Percentiles rank a stretch among this genome's conserved stretches.
Evolutionary conservation across 2,797 vertebrate genomes (phyloP).

Genomic region (Catostomus latipinnis): DNA sequence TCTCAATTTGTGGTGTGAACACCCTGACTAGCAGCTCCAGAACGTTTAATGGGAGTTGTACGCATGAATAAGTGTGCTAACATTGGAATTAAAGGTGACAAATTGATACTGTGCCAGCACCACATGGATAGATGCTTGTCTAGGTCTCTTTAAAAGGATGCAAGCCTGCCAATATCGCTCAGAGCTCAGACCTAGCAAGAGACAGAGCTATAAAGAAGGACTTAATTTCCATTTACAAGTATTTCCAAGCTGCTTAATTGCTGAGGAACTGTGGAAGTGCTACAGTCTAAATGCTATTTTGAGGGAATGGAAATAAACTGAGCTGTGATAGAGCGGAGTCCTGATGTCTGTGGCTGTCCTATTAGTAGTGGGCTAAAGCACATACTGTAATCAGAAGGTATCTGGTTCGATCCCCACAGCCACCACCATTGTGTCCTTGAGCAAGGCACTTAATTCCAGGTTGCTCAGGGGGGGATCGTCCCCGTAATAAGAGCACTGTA

Average conservation of each 20-base stretch:
- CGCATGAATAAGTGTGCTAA: conserved; percentile 21
- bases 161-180: conserved; percentile 1
- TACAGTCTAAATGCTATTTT: conserved; percentile 66
- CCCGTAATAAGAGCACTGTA: too few relatives aligned
- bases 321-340: conserved; percentile 3
- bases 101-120: conserved; percentile 18
- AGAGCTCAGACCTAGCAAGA: conserved; percentile 32
- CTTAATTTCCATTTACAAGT: conserved; percentile 74
- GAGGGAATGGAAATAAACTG: conserved; percentile 73
- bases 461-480: too few relatives aligned
- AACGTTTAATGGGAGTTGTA: conserved; percentile 20
- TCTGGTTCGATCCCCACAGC: too few relatives aligned
- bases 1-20: conserved; percentile 39
- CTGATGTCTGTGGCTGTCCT: not conserved
- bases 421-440: too few relatives aligned
- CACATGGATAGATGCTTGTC: not conserved
- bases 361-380: too few relatives aligned
- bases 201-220: conserved; percentile 61
- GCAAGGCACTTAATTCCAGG: too few relatives aligned
- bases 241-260: conserved; percentile 69
- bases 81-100: conserved; percentile 8
- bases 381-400: too few relatives aligned
- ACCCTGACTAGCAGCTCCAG: not conserved
- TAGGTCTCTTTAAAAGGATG: conserved; percentile 26
- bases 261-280: conserved; percentile 69